Evolutionary conservation across 2,888 invertebrate species (phyloP).

Genomic region (Tortrix viridana): DNA sequence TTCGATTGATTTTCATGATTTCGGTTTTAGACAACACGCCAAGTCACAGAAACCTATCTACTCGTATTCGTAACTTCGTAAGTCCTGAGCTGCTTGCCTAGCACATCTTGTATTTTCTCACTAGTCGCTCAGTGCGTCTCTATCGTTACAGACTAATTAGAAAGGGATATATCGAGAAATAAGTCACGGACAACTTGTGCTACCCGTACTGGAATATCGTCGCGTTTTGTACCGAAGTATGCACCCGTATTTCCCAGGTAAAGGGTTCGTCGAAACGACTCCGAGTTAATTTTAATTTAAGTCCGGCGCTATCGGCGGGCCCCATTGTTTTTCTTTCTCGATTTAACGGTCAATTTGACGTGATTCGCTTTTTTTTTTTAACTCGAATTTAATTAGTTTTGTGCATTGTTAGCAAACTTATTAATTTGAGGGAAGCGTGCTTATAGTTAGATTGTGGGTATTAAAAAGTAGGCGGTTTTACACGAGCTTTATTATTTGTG

Average conservation of each 20-base stretch:
- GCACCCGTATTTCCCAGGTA: slow-evolving; percentile 57
- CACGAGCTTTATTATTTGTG: too few relatives aligned
- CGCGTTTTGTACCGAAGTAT: slow-evolving; percentile 19
- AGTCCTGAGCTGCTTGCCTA: too few relatives aligned
- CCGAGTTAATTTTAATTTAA: slow-evolving; percentile 83
- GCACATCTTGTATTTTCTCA: too few relatives aligned
- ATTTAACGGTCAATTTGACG: slow-evolving; percentile 84
- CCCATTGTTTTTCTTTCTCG: slow-evolving; percentile 83
- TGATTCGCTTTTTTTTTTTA: slow-evolving; percentile 78
- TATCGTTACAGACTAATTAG: too few relatives aligned
- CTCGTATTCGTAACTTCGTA: too few relatives aligned
- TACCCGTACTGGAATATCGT: slow-evolving; percentile 1
- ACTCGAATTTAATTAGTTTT: slow-evolving; percentile 81
- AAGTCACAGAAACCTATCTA: too few relatives aligned
- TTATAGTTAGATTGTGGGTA: background rate
- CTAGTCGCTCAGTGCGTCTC: too few relatives aligned
- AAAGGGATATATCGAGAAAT: too few relatives aligned
- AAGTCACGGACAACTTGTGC: too few relatives aligned
- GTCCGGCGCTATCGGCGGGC: slow-evolving; percentile 76
- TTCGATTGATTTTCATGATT: too few relatives aligned
- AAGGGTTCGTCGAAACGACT: slow-evolving; percentile 80
- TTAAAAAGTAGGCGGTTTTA: background rate
- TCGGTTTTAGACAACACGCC: too few relatives aligned
- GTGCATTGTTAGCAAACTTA: slow-evolving; percentile 31
- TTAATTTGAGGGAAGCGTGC: slow-evolving; percentile 1